phyloP scores from a whole-genome alignment of 35 echinoderm and acorn worm species.

The Ophiothrix spiculata region DNA sequence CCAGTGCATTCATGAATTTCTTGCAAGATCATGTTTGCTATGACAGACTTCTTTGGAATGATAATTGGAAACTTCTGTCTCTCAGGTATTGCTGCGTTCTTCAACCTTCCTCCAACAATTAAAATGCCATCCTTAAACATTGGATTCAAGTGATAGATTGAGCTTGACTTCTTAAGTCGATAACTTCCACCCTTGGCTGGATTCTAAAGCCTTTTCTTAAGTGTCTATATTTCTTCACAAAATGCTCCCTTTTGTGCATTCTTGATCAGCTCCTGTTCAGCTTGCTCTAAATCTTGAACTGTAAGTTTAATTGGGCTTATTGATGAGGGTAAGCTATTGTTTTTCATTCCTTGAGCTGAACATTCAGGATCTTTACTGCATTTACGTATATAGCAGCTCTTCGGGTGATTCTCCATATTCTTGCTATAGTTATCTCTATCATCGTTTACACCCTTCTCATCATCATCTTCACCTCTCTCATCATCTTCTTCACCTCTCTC shows the following conservation, averaged over 20 bases:
- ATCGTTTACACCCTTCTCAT: not conserved
- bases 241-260: not conserved
- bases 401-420: not conserved
- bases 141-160: slow-evolving; percentile 8
- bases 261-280: not conserved
- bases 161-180: slow-evolving; percentile 23
- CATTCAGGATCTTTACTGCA: too few relatives aligned
- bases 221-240: not conserved
- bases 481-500: not conserved
- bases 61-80: slow-evolving; percentile 10
- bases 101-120: slow-evolving; percentile 4
- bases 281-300: not conserved
- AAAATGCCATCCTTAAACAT: not conserved
- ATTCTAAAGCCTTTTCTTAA: not conserved
- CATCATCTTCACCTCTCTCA: not conserved
- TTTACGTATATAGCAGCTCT: too few relatives aligned
- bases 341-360: too few relatives aligned
- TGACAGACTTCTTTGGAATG: slow-evolving; percentile 1
- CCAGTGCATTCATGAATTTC: slow-evolving; percentile 11
- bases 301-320: too few relatives aligned
- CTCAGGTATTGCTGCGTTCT: not conserved
- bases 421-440: not conserved
- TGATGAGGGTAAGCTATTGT: too few relatives aligned
- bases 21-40: not conserved
- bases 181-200: not conserved